Evolutionary conservation across 1,140 invertebrate genomes (phyloP), one percentile per base, ranked within the genome.

Genomic region (Carposina sasakii): DNA sequence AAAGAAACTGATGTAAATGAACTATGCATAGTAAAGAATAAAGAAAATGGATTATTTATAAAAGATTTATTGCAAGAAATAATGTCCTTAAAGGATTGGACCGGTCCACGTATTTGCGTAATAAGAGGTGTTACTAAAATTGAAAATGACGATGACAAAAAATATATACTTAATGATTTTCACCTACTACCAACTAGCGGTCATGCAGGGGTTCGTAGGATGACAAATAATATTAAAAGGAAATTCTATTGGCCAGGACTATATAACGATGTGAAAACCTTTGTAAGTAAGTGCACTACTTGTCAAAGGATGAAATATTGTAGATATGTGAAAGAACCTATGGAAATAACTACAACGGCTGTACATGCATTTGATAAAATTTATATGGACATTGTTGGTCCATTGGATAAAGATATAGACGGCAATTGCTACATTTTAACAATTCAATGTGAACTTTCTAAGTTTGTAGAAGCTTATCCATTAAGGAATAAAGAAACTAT

Each of bases 381-480:
- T 16, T 43, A 16, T 43, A 15, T 43, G 12, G 41, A 43, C 15
- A 3, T 43, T 21, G 19, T 43, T 16, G 41, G 41, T 2, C 41
- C 41, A 21, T 9, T 43, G 3, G 23, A 28, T 3, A 28, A 36
- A 12, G 44, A 47, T 24, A 10, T 20, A 20, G 28, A 20, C 9
- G 19, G 28, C 13, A 19, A 45, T 33, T n/a, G 19, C 2, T 34
- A 45, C n/a, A 24, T 24, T 1, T 10, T 45, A 15, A 45, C 43
- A n/a, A 2, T 45, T 6, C 53, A 55, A 19, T 55, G 53, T 21
- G 53, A 55, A 24, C 26, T 55, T 16, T 37, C 48, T 2, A 55
- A 55, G 31, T 55, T 36, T 55, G 48, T 55, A n/a, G 54, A 53
- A 36, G 50, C 50, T 13, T 57, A 57, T 44, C 50, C 54, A 20